phyloP scores from a whole-genome alignment of 1,140 invertebrate species.

The Drosophila burlai region DNA sequence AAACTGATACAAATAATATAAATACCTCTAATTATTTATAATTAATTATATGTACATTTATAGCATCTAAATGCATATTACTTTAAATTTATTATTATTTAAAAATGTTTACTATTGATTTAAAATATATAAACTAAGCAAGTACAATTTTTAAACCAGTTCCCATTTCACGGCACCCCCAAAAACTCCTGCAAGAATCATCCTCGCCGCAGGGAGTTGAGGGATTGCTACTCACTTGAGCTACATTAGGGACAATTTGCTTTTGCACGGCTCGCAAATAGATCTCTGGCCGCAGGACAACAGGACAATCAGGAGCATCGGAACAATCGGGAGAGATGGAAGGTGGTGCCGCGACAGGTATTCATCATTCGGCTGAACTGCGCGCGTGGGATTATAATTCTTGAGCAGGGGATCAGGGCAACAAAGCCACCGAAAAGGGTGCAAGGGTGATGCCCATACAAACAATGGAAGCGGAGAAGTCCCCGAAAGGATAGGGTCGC shows the following conservation, averaged over 20 bases:
- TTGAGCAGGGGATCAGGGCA: slow-evolving; percentile 67
- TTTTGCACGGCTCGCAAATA: slow-evolving; percentile 64
- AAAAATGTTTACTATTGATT: too few species aligned
- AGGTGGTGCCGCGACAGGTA: slow-evolving; percentile 37
- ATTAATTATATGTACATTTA: too few species aligned
- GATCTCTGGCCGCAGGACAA: slow-evolving; percentile 41
- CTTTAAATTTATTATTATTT: too few species aligned
- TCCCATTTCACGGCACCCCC: background rate
- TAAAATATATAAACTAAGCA: background rate
- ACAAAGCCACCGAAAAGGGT: slow-evolving; percentile 22
- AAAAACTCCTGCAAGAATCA: background rate
- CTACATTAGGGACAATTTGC: slow-evolving; percentile 72
- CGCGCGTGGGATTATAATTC: slow-evolving; percentile 67
- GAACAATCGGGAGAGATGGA: slow-evolving; percentile 22
- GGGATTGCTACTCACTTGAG: slow-evolving; percentile 40
- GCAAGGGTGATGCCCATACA: slow-evolving; percentile 27
- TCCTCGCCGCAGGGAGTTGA: slow-evolving; percentile 32
- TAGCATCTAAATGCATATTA: too few species aligned
- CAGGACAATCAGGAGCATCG: slow-evolving; percentile 33
- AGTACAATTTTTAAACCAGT: background rate
- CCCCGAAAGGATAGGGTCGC: slow-evolving; percentile 23
- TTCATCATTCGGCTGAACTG: slow-evolving; percentile 5
- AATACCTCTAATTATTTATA: too few species aligned
- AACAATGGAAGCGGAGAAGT: slow-evolving; percentile 10
- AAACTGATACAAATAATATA: too few species aligned